Conservation (phyloP, 2,888 invertebrate species). For the Pheosia gnoma region DNA sequence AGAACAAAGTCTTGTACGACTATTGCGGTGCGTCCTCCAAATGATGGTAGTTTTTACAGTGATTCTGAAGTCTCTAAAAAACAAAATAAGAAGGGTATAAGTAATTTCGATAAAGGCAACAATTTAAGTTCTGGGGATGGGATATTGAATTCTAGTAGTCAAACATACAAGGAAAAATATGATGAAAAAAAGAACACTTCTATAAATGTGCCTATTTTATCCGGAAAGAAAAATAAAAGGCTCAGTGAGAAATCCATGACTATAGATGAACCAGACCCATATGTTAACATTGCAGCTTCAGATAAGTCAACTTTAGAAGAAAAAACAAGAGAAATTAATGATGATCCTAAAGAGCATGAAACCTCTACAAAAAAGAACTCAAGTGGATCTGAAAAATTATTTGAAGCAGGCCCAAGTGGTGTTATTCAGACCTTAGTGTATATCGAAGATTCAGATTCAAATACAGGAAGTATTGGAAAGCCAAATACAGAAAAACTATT, state of each 20-base stretch:
- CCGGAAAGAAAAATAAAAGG: constrained; percentile 32
- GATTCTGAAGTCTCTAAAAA: constrained; percentile 58
- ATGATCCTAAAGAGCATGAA: not conserved
- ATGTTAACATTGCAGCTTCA: constrained; percentile 8
- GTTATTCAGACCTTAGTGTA: constrained; percentile 51
- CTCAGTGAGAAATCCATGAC: constrained; percentile 14
- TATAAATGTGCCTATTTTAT: constrained; percentile 17
- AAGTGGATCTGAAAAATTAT: constrained; percentile 44
- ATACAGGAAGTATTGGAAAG: constrained; percentile 43
- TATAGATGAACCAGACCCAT: constrained; percentile 11
- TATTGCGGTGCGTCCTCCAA: constrained; percentile 30
- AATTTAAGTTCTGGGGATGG: constrained; percentile 30
- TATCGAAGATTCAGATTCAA: constrained; percentile 69
- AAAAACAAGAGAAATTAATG: constrained; percentile 5
- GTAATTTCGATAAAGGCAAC: constrained; percentile 20
- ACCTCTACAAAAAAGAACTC: constrained; percentile 12
- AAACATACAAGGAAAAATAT: constrained; percentile 11
- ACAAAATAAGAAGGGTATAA: constrained; percentile 36
- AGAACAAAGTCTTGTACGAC: constrained; percentile 69
- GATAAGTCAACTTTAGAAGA: constrained; percentile 10
- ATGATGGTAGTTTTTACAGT: constrained; percentile 52
- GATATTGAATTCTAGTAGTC: constrained; percentile 16
- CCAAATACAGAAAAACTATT: constrained; percentile 30
- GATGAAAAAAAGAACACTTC: constrained; percentile 10
- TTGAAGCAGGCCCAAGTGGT: constrained; percentile 49